These are phyloP conservation scores for Pemphredon lugubris DNA, from an alignment of 2,888 invertebrate genomes.

Conservation along the genomic window DNA sequence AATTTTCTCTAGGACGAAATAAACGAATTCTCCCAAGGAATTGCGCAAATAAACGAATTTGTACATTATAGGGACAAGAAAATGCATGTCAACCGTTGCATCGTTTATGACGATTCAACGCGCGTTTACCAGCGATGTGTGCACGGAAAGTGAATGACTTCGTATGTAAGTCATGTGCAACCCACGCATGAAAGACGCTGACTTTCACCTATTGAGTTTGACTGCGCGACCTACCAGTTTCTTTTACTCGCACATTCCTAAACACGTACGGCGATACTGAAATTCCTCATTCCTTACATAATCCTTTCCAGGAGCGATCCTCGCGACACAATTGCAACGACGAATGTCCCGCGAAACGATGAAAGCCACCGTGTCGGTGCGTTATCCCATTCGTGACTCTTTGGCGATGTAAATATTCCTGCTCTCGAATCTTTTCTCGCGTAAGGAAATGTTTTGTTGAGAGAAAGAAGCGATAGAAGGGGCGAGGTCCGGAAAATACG, in stretches of 20 bases:
- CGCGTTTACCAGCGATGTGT: not conserved
- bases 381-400: too few species aligned
- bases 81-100: not conserved
- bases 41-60: not conserved
- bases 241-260: constrained; percentile 33
- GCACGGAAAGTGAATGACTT: constrained; percentile 37
- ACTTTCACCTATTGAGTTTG: constrained; percentile 61
- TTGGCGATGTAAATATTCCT: too few species aligned
- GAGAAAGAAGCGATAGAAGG: too few species aligned
- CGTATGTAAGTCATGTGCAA: constrained; percentile 18
- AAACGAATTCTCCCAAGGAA: too few species aligned
- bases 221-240: constrained; percentile 33
- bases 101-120: constrained; percentile 26
- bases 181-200: constrained; percentile 59
- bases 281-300: constrained; percentile 26
- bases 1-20: too few species aligned
- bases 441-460: too few species aligned
- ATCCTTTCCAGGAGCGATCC: constrained; percentile 10
- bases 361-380: too few species aligned
- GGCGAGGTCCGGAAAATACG: too few species aligned
- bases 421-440: too few species aligned
- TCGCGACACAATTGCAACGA: too few species aligned
- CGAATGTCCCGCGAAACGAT: too few species aligned
- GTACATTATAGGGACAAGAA: too few species aligned
- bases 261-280: constrained; percentile 20